Percentiles rank a stretch among this genome's conserved stretches.
Conservation (phyloP, 1,140 invertebrate genomes). For the Trypoxylus dichotomus region DNA sequence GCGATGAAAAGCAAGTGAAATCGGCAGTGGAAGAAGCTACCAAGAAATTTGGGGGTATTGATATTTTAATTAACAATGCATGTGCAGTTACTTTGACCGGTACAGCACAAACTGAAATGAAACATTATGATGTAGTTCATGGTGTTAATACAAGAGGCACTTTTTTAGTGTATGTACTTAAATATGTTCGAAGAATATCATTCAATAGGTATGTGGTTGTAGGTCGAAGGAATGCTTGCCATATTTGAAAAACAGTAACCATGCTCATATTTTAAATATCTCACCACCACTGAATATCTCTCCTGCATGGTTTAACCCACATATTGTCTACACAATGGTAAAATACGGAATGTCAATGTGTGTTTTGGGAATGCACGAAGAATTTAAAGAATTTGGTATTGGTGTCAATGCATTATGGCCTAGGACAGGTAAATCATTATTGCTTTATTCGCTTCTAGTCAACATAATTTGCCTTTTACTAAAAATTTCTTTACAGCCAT, state of each 20-base stretch:
- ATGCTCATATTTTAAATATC: constrained; percentile 95
- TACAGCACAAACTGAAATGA: constrained; percentile 90
- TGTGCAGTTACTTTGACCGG: constrained; percentile 92
- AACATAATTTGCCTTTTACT: neutral
- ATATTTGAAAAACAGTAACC: constrained; percentile 82
- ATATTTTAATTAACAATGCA: constrained; percentile 95
- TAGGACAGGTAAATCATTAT: constrained; percentile 65
- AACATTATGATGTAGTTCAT: constrained; percentile 94
- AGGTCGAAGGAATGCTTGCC: constrained; percentile 94
- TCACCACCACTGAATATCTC: constrained; percentile 93
- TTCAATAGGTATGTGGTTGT: constrained; percentile 43
- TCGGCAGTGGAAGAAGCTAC: constrained; percentile 86
- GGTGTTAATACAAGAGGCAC: constrained; percentile 89
- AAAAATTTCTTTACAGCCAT: constrained; percentile 67
- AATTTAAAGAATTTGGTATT: constrained; percentile 81
- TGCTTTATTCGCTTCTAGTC: neutral
- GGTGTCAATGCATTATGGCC: constrained; percentile 98
- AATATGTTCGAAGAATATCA: neutral
- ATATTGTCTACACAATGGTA: constrained; percentile 97
- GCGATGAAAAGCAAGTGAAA: constrained; percentile 81
- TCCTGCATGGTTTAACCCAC: constrained; percentile 87
- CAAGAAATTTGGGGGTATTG: constrained; percentile 93
- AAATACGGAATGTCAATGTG: constrained; percentile 99
- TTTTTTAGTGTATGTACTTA: constrained; percentile 75
- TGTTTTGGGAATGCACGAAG: constrained; percentile 93